Evolutionary conservation across 1,140 invertebrate genomes (phyloP), one percentile per base, ranked within the genome.

Genomic region (Batillaria attramentaria): DNA sequence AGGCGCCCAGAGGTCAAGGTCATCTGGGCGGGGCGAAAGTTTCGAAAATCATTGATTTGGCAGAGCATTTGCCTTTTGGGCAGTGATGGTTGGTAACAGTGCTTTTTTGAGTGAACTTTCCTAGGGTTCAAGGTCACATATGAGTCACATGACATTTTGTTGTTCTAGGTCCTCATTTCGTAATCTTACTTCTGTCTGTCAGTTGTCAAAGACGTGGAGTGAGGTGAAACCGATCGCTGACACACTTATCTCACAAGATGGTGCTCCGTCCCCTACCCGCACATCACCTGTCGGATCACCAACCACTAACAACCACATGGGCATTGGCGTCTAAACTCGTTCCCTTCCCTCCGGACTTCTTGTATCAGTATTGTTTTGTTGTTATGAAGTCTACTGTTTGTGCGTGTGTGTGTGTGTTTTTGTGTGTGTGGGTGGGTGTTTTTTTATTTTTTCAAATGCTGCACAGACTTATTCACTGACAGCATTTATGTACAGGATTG

Each of bases 121-220:
- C n/a, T n/a, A n/a, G n/a, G n/a, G n/a, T n/a, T n/a, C n/a, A n/a
- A n/a, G n/a, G n/a, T n/a, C n/a, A n/a, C n/a, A n/a, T n/a, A n/a
- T n/a, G n/a, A n/a, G n/a, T n/a, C n/a, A n/a, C n/a, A n/a, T n/a
- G n/a, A n/a, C n/a, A n/a, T n/a, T n/a, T n/a, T n/a, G n/a, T n/a
- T n/a, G n/a, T n/a, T n/a, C n/a, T n/a, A n/a, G n/a, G n/a, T n/a
- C n/a, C n/a, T n/a, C n/a, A n/a, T n/a, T n/a, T n/a, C n/a, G n/a
- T 24, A 24, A 33, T 43, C 37, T 66, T 33, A 66, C 60, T 69
- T 39, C 3, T 82, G 72, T 74, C n/a, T 84, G 83, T 74, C 81
- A 87, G 86, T 74, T 87, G 60, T 82, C 83, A 50, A 83, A 81
- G 77, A 85, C 85, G 6, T 87, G 86, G 86, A 75, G 79, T 70